These are phyloP conservation scores for Sitta carolinensis DNA, from an alignment of 2,797 vertebrate species.

Conservation along the genomic window DNA sequence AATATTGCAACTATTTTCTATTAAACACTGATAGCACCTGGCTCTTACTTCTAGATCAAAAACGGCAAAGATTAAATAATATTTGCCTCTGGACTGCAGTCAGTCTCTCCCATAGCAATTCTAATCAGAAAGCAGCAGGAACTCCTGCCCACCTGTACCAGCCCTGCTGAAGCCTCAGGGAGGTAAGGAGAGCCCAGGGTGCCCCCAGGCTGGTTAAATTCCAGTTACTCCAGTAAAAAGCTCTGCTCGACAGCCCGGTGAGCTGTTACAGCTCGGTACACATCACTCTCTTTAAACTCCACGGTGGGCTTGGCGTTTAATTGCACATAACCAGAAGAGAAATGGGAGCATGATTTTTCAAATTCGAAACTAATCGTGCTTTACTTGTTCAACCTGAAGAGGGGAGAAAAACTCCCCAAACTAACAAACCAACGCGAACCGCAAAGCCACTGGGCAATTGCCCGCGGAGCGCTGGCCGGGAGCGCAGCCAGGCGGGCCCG, in stretches of 20 bases:
- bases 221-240: background rate
- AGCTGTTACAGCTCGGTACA: background rate
- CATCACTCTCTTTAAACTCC: background rate
- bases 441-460: background rate
- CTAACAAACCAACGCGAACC: rapidly evolving
- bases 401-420: background rate
- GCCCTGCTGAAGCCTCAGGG: background rate
- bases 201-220: background rate
- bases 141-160: background rate
- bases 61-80: background rate
- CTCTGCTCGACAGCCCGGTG: background rate
- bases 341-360: background rate
- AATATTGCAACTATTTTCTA: background rate
- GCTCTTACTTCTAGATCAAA: background rate
- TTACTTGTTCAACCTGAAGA: background rate
- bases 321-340: background rate
- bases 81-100: background rate
- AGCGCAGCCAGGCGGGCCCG: background rate
- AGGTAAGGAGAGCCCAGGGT: background rate
- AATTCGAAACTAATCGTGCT: background rate
- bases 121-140: background rate
- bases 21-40: background rate
- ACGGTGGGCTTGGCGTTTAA: background rate
- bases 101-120: background rate
- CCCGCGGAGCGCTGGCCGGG: background rate